A percentile compares a stretch with the other conserved stretches of the same genome.
Conservation (phyloP, 2,888 invertebrate genomes). For the Lutraria lutraria region DNA sequence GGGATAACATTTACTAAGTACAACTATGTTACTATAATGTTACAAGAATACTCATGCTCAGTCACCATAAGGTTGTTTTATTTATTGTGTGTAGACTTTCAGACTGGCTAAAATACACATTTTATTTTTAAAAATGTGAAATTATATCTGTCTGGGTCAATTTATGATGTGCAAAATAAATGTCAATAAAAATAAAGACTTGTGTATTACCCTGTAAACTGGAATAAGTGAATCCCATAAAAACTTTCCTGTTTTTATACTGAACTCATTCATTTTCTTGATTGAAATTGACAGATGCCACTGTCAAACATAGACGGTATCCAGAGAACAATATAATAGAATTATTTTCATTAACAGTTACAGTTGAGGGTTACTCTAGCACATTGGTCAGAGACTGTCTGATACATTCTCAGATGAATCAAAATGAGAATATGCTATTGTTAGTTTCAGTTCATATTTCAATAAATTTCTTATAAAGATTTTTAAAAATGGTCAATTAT, state of each 20-base stretch:
- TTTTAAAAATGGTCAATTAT: too few relatives aligned
- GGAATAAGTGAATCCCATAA: not conserved
- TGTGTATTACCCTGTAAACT: not conserved
- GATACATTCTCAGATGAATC: not conserved
- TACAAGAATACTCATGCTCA: too few relatives aligned
- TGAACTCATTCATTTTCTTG: not conserved
- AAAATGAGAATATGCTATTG: not conserved
- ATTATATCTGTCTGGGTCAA: not conserved
- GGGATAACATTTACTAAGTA: too few relatives aligned
- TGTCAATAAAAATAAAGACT: slow-evolving; percentile 13
- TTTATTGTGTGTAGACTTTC: not conserved
- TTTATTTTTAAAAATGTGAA: not conserved
- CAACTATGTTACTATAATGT: too few relatives aligned
- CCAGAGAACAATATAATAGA: not conserved
- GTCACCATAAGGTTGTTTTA: not conserved
- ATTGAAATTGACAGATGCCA: slow-evolving; percentile 21
- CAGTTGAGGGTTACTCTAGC: not conserved
- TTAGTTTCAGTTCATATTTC: not conserved
- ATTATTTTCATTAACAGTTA: not conserved
- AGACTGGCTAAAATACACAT: not conserved
- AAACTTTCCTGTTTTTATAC: not conserved
- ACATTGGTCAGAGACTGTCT: not conserved
- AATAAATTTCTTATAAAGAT: too few relatives aligned
- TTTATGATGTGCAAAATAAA: slow-evolving; percentile 15
- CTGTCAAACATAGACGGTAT: not conserved